Evolutionary conservation across 1,140 invertebrate species (phyloP).

Genomic region (Nixonia krombeini): DNA sequence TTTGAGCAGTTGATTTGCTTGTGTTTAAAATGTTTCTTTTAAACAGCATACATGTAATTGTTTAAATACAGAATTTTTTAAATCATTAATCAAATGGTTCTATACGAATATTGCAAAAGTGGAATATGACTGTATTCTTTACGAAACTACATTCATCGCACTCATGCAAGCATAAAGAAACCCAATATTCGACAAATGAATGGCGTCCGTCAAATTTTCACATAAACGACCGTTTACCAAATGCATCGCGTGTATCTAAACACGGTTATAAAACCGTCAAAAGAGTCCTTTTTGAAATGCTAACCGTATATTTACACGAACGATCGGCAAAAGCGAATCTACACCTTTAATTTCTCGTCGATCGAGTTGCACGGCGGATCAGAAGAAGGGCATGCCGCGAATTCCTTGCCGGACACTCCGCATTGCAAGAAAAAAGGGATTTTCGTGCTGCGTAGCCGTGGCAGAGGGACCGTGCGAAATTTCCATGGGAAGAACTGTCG

Average conservation of each 20-base stretch:
- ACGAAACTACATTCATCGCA: no score
- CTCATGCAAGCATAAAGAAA: no score
- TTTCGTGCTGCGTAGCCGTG: slow-evolving; percentile 30
- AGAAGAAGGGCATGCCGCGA: slow-evolving; percentile 35
- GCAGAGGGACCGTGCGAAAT: slow-evolving; percentile 49
- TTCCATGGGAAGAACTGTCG: slow-evolving; percentile 38
- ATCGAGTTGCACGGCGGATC: slow-evolving; percentile 27
- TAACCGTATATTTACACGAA: not conserved
- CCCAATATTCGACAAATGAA: not conserved
- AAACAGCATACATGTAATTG: no score
- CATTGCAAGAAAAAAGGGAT: slow-evolving; percentile 41
- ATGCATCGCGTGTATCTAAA: not conserved
- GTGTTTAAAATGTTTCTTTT: no score
- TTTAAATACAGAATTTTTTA: no score
- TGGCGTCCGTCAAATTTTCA: not conserved
- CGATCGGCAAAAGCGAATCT: slow-evolving; percentile 5
- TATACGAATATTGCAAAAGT: no score
- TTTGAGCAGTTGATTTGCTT: not conserved
- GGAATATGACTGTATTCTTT: no score
- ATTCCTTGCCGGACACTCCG: slow-evolving; percentile 22
- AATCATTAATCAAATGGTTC: no score
- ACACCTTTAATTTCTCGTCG: slow-evolving; percentile 32
- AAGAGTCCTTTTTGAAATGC: slow-evolving; percentile 4
- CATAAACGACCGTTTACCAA: not conserved
- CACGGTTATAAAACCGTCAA: not conserved